These are phyloP conservation scores for Hydrolagus affinis DNA, from an alignment of 2,113 vertebrate genomes.

Conservation along the genomic window DNA sequence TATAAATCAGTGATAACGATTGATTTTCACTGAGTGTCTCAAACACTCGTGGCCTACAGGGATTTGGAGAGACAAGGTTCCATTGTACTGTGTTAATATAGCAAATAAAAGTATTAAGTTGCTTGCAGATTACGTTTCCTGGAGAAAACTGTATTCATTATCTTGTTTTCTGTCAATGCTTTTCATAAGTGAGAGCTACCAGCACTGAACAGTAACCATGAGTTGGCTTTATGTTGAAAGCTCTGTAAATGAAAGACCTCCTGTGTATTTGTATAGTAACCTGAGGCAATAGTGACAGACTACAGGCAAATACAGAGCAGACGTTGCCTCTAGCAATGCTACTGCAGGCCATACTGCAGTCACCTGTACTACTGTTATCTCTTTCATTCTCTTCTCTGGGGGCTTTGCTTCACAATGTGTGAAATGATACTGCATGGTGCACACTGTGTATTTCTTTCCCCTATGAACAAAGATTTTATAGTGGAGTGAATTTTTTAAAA, in stretches of 20 bases:
- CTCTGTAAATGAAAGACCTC: conserved; percentile 51
- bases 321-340: conserved; percentile 38
- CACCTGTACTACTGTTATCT: conserved; percentile 44
- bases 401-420: no score
- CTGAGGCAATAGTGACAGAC: conserved; percentile 46
- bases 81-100: background rate
- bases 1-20: background rate
- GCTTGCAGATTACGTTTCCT: conserved; percentile 22
- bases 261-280: conserved; percentile 51
- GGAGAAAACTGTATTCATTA: background rate
- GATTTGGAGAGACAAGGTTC: background rate
- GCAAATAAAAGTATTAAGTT: background rate
- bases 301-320: conserved; percentile 36
- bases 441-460: no score
- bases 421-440: no score
- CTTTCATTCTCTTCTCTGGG: conserved; percentile 32
- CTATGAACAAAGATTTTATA: no score
- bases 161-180: conserved; percentile 22
- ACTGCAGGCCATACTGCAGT: conserved; percentile 32
- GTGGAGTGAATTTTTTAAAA: no score
- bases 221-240: conserved; percentile 20
- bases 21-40: background rate
- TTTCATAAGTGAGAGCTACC: conserved; percentile 11
- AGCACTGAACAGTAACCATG: conserved; percentile 6
- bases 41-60: background rate